Evolutionary conservation across 2,113 vertebrate species (phyloP).

Genomic region (Gymnarchus niloticus): DNA sequence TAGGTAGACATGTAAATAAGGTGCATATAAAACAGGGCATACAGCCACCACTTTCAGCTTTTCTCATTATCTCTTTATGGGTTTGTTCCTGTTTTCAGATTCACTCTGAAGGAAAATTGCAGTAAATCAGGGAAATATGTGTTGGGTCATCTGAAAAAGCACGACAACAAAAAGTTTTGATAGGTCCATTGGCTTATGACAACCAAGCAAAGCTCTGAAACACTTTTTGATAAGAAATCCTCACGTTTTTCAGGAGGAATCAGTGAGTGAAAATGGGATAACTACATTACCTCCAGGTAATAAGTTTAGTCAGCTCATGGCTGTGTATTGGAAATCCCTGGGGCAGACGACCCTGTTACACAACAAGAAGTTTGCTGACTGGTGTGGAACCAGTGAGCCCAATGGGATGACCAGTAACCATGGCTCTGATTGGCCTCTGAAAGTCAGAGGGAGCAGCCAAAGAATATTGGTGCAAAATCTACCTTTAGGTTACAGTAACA

Average conservation of each 20-base stretch:
- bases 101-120: neutral
- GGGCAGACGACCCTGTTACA: neutral
- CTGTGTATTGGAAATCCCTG: neutral
- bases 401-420: neutral
- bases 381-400: neutral
- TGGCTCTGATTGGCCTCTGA: neutral
- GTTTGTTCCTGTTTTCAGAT: neutral
- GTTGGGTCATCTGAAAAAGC: neutral
- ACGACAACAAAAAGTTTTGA: neutral
- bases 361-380: neutral
- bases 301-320: neutral
- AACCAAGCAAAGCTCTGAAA: neutral
- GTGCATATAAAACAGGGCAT: neutral
- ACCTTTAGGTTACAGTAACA: neutral
- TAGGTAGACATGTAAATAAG: neutral
- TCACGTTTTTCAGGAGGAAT: neutral
- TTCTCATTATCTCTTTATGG: neutral
- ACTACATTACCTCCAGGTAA: neutral
- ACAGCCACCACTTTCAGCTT: neutral
- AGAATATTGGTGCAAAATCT: neutral
- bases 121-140: neutral
- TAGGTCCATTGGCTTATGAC: neutral
- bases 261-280: neutral
- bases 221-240: neutral
- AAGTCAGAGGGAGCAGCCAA: conserved; percentile 1